These are phyloP conservation scores for Porites lutea DNA, from an alignment of 64 coral and sea anemone genomes.

Conservation along the genomic window DNA sequence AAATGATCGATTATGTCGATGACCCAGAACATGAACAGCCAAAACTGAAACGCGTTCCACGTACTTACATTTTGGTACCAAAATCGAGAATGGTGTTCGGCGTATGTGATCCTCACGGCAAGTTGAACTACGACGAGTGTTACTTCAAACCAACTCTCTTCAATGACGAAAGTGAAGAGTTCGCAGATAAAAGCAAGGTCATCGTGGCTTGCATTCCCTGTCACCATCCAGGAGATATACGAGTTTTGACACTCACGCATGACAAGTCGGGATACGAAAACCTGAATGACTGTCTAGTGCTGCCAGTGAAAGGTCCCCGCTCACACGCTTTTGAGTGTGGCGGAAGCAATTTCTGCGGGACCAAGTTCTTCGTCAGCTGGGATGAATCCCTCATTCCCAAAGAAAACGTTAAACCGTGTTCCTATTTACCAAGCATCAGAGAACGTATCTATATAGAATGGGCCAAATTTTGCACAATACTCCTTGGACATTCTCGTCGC, in stretches of 20 bases:
- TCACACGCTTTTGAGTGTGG: slow-evolving; percentile 34
- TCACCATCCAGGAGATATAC: slow-evolving; percentile 81
- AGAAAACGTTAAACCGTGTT: not conserved
- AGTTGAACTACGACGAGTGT: slow-evolving; percentile 67
- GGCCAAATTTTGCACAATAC: not conserved
- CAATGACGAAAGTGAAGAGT: slow-evolving; percentile 38
- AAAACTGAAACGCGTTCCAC: not conserved
- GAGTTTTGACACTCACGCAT: slow-evolving; percentile 36
- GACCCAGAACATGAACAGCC: not conserved
- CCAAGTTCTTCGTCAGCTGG: slow-evolving; percentile 87
- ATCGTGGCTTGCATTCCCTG: slow-evolving; percentile 66
- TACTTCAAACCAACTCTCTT: slow-evolving; percentile 69
- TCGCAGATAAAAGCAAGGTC: slow-evolving; percentile 38
- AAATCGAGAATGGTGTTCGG: slow-evolving; percentile 84
- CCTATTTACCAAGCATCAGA: slow-evolving; percentile 36
- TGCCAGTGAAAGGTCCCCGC: slow-evolving; percentile 52
- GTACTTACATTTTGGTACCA: slow-evolving; percentile 67
- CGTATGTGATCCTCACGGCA: slow-evolving; percentile 79
- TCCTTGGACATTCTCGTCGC: not conserved
- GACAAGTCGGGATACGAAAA: slow-evolving; percentile 22
- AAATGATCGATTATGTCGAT: slow-evolving; percentile 31
- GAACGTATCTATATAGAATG: not conserved
- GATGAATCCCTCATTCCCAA: slow-evolving; percentile 71
- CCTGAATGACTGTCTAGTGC: slow-evolving; percentile 73
- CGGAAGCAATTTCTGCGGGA: slow-evolving; percentile 61